Base-by-base conservation (phyloP, 2,113 vertebrate species). In the Paradoxurus hermaphroditus region DNA sequence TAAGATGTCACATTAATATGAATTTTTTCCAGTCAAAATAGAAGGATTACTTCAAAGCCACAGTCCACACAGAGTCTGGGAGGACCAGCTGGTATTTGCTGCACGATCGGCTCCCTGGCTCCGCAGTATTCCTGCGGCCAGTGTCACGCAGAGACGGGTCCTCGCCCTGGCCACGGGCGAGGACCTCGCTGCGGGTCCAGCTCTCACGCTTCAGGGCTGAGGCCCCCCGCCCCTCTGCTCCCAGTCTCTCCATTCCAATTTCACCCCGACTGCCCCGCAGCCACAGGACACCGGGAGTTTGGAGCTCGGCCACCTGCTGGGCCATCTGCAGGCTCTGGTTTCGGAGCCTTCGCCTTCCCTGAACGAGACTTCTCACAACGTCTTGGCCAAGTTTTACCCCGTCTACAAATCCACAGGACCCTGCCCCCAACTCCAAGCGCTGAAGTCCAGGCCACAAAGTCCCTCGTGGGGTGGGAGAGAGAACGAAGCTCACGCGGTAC, bases 61-160 rank as follows among this genome's bases (percentile, higher is more conserved):
- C 44, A 1, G 4, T 68, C n/a, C 29, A 29, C 75, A 41, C 15
- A 46, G 91, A 41, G 1, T 1, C 78, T 39, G 21, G 18, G 9
- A 9, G 34, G 3, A 13, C 70, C 46, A 25, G 49, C 29, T 16
- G 23, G 7, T 7, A 4, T 36, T 15, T 11, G 44, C 36, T 8
- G 5, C n/a, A 1, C 0, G 0, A 2, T 21, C n/a, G 8, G 0
- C 34, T 36, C 4, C 1, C 10, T 0, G 1, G 34, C 1, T 3
- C 29, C 2, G 7, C 0, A 13, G 12, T 7, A 5, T 4, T 12
- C 72, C 27, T 6, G 4, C 1, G 7, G 51, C n/a, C n/a, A 11
- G 34, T 5, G 41, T 27, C 36, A 34, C 15, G 29, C 2, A 3
- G n/a, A 0, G 0, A 1, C 19, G 16, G 12, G 25, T 31, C 4